phyloP scores from a whole-genome alignment of 2,113 vertebrate species.

The Oncorhynchus kisutch region DNA sequence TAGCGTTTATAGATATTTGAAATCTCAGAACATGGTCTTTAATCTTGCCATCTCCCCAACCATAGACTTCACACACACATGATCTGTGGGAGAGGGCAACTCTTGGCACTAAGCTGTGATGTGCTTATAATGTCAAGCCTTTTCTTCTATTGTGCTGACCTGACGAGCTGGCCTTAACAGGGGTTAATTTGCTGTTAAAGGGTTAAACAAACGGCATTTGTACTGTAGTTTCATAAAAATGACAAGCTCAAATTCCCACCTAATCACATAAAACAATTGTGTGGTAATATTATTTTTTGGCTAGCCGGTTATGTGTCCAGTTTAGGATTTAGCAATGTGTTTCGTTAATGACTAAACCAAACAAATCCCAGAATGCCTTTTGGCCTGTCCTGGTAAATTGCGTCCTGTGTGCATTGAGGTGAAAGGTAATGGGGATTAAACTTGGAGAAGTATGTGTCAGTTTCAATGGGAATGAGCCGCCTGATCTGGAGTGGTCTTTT shows the following conservation, averaged over 20 bases:
- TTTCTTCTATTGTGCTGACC: slow-evolving; percentile 64
- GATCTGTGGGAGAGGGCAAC: slow-evolving; percentile 1
- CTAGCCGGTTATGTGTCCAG: slow-evolving; percentile 6
- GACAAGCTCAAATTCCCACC: not conserved
- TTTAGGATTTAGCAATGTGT: slow-evolving; percentile 20
- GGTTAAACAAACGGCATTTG: slow-evolving; percentile 84
- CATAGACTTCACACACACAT: not conserved
- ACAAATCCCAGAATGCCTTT: slow-evolving; percentile 51
- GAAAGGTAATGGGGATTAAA: slow-evolving; percentile 65
- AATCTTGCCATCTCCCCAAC: not conserved
- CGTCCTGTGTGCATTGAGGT: slow-evolving; percentile 53
- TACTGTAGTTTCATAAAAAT: slow-evolving; percentile 18
- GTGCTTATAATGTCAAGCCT: slow-evolving; percentile 48
- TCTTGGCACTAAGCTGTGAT: slow-evolving; percentile 17
- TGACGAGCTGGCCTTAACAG: slow-evolving; percentile 82
- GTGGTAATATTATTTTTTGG: slow-evolving; percentile 18
- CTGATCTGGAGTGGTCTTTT: slow-evolving; percentile 55
- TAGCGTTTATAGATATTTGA: not conserved
- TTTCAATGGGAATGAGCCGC: slow-evolving; percentile 38
- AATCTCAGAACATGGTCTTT: not conserved
- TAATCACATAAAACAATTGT: slow-evolving; percentile 14
- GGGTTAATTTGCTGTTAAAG: slow-evolving; percentile 84
- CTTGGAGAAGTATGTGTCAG: slow-evolving; percentile 63
- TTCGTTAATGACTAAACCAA: slow-evolving; percentile 31
- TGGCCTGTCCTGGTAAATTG: slow-evolving; percentile 41